Conservation (phyloP, 1,140 invertebrate species). For the Microplitis demolitor region DNA sequence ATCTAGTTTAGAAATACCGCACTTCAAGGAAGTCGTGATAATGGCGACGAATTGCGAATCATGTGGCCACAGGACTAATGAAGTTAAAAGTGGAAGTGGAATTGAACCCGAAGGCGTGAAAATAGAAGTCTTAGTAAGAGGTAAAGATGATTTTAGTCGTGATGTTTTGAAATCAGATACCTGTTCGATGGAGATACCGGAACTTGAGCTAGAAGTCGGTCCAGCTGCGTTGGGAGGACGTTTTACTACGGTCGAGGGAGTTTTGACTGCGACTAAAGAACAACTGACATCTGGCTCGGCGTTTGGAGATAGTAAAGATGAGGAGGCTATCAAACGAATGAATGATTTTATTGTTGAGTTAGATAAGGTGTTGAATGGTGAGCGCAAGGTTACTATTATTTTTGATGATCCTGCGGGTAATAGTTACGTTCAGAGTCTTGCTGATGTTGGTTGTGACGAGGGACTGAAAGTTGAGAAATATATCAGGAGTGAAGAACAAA, state of each 20-base stretch:
- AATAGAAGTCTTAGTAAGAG: conserved; percentile 77
- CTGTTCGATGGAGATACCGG: conserved; percentile 84
- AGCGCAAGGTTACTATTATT: conserved; percentile 74
- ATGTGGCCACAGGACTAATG: conserved; percentile 91
- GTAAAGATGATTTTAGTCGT: conserved; percentile 80
- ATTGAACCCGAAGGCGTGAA: conserved; percentile 83
- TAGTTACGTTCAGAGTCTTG: conserved; percentile 90
- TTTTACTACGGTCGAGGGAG: conserved; percentile 94
- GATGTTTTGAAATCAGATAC: conserved; percentile 98
- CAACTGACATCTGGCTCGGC: conserved; percentile 75
- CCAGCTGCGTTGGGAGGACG: conserved; percentile 85
- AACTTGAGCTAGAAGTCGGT: conserved; percentile 87
- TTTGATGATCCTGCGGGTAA: conserved; percentile 97
- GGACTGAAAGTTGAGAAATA: conserved; percentile 81
- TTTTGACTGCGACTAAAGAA: conserved; percentile 71
- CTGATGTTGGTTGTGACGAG: conserved; percentile 73
- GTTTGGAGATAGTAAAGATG: conserved; percentile 74
- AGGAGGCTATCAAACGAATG: conserved; percentile 63
- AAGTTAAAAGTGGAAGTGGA: conserved; percentile 93
- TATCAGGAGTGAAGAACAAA: conserved; percentile 86
- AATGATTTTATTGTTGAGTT: conserved; percentile 72
- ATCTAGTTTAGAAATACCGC: conserved; percentile 78
- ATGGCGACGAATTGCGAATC: conserved; percentile 93
- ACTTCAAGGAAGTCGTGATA: conserved; percentile 97
- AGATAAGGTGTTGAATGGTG: conserved; percentile 71